Base-by-base conservation (phyloP, 2,888 invertebrate genomes). In the Cepaea hortensis region DNA sequence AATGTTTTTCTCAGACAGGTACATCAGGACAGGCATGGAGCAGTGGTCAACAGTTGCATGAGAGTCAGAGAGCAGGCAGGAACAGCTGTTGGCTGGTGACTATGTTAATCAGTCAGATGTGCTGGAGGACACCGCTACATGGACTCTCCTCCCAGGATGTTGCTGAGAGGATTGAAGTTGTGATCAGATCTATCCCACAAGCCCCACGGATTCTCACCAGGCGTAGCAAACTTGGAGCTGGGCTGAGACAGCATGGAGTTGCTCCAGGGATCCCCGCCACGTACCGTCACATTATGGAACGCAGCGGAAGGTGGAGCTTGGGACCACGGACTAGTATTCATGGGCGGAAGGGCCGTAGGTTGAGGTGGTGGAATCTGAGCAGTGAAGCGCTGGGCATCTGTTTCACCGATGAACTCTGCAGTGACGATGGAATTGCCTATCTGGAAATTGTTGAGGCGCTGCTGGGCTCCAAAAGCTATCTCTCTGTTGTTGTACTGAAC, bases 401-500 rank as follows among this genome's bases (percentile, higher is more conserved):
- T 96, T 94, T 98, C 98, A 87, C 96, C 96, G 87, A 98, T 98
- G 91, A 98, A 97, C 95, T 98, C 98, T 85, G 98, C 98, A 95
- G 98, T 96, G 94, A 99, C 98, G 90, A 98, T 98, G 87, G 98
- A 98, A 95, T 98, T 98, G 94, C 97, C 97, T 93, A 99, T 96
- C 7, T 98, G 97, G 95, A 98, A 98, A 95, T 98, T 98, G 95
- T 98, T 98, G 93, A 99, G 95, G 90, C 98, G 97, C 95, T 97
- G 97, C 96, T 98, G 98, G 93, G 98, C 98, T 96, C 98, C 98
- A 94, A 96, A 97, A 91, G 98, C 98, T 95, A 98, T 98, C 95
- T 98, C 98, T 92, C 97, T 96, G 85, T 97, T 96, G 85, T 97
- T 96, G 95, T 98, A 99, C 95, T 98, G 97, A 93, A 98, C 98